phyloP scores from a whole-genome alignment of 2,113 vertebrate genomes.

The Dasyprocta punctata region DNA sequence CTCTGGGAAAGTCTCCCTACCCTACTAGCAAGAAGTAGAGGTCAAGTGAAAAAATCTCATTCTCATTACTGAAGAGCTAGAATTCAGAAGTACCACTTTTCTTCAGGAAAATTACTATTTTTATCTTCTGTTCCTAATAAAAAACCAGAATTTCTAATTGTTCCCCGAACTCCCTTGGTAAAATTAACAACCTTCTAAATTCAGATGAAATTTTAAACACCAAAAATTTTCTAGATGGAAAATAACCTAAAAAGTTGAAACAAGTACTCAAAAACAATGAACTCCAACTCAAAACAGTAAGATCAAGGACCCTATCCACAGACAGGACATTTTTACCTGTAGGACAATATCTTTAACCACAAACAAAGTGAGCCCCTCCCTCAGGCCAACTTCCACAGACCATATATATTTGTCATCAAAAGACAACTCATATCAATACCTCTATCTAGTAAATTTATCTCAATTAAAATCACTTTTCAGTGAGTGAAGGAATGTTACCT shows the following conservation, averaged over 20 bases:
- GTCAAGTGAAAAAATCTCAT: conserved; percentile 61
- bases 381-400: conserved; percentile 32
- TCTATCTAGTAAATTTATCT: conserved; percentile 19
- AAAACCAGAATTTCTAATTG: conserved; percentile 53
- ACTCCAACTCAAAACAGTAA: conserved; percentile 48
- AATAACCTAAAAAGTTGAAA: conserved; percentile 40
- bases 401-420: neutral
- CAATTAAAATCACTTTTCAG: conserved; percentile 27
- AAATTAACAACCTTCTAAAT: conserved; percentile 29
- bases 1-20: conserved; percentile 48
- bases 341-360: conserved; percentile 3
- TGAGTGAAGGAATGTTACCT: neutral
- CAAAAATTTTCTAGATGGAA: conserved; percentile 1
- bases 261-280: conserved; percentile 53
- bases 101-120: conserved; percentile 59
- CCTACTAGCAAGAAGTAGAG: conserved; percentile 61
- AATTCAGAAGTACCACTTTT: conserved; percentile 58
- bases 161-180: conserved; percentile 16
- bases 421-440: neutral
- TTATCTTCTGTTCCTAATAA: conserved; percentile 27
- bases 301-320: conserved; percentile 38
- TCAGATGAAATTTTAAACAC: conserved; percentile 44
- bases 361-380: conserved; percentile 9
- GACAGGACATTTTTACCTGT: conserved; percentile 24
- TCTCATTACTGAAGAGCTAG: conserved; percentile 52